Evolutionary conservation across 1,140 invertebrate genomes (phyloP), one percentile per base, ranked within the genome.

Genomic region (Parapsyche elsis): DNA sequence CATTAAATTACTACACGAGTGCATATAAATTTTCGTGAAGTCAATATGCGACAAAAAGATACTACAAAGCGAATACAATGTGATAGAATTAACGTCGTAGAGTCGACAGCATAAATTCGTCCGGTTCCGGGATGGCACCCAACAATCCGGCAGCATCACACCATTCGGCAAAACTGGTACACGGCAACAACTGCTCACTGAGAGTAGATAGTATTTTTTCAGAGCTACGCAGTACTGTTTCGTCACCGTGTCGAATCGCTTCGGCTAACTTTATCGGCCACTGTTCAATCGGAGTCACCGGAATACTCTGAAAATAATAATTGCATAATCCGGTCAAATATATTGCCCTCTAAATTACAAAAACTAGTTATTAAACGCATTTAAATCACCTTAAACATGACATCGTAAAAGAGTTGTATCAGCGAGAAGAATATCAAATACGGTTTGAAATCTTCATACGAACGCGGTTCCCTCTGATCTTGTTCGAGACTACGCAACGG

Each of bases 191-290:
- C 87, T 99, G 96, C 83, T 97, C 95, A 81, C 96, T 94, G 84
- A 98, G 96, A 2, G 91, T 90, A 12, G 91, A 89, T 64, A 99
- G 91, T 57, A 97, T 91, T 78, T 92, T 92, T 86, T 98, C 96
- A 16, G 95, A 96, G 38, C 93, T 92, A 87, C 98, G 98, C 10
- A 97, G 89, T 86, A 98, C 90, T 10, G 91, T 89, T 87, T 97
- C 95, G 89, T 99, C 98, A 89, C 97, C 98, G 85, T 96, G 94
- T 5, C 98, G 92, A 84, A 99, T 96, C 86, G 95, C 98, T 85
- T 98, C 96, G 26, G 97, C 97, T 78, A 99, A 89, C 80, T 93
- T 92, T 5, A 93, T 91, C 5, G 96, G 92, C 97, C 97, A 99
- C 81, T 95, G 93, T 76, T 95, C 94, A 79, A 94, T 94, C 16